Conservation (phyloP, 2,797 vertebrate genomes). For the Smutsia temminckii region DNA sequence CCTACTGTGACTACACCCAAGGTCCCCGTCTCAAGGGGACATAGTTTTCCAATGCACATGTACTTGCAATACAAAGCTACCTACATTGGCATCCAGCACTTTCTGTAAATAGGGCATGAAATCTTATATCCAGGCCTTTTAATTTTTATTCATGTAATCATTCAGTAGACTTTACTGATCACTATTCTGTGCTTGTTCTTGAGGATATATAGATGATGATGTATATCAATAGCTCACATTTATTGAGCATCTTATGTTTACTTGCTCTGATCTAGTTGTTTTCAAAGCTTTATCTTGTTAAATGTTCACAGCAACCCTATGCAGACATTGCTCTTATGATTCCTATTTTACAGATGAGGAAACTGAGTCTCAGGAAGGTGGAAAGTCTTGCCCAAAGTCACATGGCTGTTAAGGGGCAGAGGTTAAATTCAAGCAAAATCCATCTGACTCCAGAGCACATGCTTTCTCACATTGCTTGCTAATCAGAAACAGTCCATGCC, state of each 20-base stretch:
- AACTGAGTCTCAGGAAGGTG: neutral
- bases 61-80: neutral
- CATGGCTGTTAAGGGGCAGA: neutral
- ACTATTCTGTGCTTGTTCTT: neutral
- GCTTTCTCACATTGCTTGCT: neutral
- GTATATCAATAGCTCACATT: neutral
- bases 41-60: neutral
- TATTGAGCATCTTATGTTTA: neutral
- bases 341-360: neutral
- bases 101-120: neutral
- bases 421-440: constrained; percentile 12
- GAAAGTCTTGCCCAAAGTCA: neutral
- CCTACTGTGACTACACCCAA: too few relatives aligned
- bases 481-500: neutral
- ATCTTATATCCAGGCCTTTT: neutral
- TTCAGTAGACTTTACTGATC: neutral
- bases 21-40: neutral
- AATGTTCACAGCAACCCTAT: neutral
- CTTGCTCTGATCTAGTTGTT: constrained; percentile 8
- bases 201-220: neutral
- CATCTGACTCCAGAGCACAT: neutral
- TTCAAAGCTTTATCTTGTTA: neutral
- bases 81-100: neutral
- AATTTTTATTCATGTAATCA: neutral
- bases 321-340: neutral